These are phyloP conservation scores for Procavia capensis DNA, from an alignment of 2,113 vertebrate genomes.

Conservation along the genomic window DNA sequence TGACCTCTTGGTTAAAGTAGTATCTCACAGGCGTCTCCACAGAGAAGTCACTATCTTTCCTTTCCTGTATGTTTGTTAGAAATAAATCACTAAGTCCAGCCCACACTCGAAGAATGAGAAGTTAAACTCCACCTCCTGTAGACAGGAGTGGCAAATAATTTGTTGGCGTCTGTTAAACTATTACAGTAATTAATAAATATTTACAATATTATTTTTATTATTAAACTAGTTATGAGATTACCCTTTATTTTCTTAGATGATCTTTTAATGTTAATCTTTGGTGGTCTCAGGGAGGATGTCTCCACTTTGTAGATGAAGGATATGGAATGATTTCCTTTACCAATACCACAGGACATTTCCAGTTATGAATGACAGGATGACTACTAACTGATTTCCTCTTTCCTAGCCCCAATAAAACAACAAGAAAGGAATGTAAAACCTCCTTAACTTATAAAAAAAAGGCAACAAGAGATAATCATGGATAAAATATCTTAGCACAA, in stretches of 20 bases:
- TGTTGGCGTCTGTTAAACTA: background rate
- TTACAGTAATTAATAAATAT: background rate
- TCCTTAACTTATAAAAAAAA: background rate
- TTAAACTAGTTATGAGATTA: background rate
- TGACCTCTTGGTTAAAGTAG: background rate
- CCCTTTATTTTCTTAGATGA: background rate
- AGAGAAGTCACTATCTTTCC: background rate
- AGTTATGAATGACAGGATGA: background rate
- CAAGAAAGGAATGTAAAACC: background rate
- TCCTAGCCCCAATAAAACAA: background rate
- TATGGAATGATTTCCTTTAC: background rate
- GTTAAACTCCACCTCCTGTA: no score
- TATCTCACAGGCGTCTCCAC: background rate
- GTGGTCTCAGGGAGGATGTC: background rate
- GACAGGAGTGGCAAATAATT: background rate
- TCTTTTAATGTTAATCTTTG: background rate
- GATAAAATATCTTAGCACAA: background rate
- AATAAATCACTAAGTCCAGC: no score
- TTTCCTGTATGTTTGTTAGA: background rate
- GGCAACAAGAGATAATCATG: background rate
- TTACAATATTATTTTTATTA: background rate
- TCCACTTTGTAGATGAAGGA: background rate
- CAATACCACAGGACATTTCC: background rate
- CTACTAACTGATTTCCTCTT: background rate
- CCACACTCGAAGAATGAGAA: no score